These are phyloP conservation scores for Bujurquina vittata DNA, from an alignment of 2,113 vertebrate species.

Conservation along the genomic window DNA sequence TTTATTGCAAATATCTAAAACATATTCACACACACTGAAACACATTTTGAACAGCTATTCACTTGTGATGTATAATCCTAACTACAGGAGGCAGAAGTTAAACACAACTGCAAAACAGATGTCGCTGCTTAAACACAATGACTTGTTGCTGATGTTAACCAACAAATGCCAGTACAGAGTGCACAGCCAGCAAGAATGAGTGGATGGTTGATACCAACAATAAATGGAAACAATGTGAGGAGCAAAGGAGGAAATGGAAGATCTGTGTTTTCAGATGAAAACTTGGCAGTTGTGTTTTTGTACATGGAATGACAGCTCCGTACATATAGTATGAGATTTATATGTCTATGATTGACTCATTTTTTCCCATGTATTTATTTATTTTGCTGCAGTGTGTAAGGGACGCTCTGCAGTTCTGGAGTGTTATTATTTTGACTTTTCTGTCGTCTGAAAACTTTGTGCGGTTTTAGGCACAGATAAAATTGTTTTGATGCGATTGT, in stretches of 20 bases:
- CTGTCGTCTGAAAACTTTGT: neutral
- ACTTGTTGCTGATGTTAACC: constrained; percentile 4
- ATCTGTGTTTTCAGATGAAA: neutral
- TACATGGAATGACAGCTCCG: neutral
- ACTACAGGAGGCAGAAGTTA: constrained; percentile 10
- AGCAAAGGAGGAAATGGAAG: neutral
- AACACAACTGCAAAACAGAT: constrained; percentile 18
- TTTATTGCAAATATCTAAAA: neutral
- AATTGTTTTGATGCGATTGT: neutral
- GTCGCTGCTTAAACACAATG: constrained; percentile 2
- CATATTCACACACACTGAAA: constrained; percentile 10
- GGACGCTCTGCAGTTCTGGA: neutral
- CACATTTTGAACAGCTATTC: neutral
- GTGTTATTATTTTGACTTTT: constrained; percentile 2
- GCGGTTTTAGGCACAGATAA: neutral
- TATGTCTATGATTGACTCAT: neutral
- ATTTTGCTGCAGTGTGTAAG: neutral
- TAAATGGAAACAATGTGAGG: neutral
- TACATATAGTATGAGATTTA: neutral
- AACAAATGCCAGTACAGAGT: neutral
- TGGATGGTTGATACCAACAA: neutral
- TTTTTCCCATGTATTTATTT: neutral
- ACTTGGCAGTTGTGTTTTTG: neutral
- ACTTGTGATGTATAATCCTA: constrained; percentile 1
- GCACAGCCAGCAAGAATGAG: neutral